phyloP scores from a whole-genome alignment of 2,113 vertebrate species.

The Rana temporaria region DNA sequence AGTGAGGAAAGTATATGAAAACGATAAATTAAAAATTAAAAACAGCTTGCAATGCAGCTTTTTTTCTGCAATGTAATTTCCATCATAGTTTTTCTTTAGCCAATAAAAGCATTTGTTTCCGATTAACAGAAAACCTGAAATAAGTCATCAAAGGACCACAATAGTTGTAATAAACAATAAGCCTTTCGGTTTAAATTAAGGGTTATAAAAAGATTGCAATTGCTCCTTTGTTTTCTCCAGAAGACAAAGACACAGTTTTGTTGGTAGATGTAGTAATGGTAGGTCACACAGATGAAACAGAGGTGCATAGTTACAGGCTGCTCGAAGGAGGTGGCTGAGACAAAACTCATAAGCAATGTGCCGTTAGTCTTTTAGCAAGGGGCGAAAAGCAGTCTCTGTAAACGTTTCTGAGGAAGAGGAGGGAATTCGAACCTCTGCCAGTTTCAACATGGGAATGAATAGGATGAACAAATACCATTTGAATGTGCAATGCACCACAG shows the following conservation, averaged over 20 bases:
- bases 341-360: background rate
- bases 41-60: too few species aligned
- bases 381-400: background rate
- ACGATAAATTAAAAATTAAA: too few species aligned
- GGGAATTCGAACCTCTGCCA: background rate
- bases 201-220: too few species aligned
- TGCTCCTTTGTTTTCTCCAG: too few species aligned
- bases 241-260: background rate
- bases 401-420: background rate
- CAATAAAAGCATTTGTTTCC: too few species aligned
- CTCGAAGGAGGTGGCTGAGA: background rate
- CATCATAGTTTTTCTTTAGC: too few species aligned
- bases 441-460: background rate
- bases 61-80: too few species aligned
- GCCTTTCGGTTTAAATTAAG: too few species aligned
- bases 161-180: too few species aligned
- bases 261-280: background rate
- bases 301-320: slow-evolving; percentile 5
- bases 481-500: background rate
- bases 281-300: background rate
- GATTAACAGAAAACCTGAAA: too few species aligned
- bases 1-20: too few species aligned
- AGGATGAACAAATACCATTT: background rate
- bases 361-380: background rate
- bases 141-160: too few species aligned